Base-by-base conservation (phyloP, 2,113 vertebrate genomes). In the Salvelinus namaycush region DNA sequence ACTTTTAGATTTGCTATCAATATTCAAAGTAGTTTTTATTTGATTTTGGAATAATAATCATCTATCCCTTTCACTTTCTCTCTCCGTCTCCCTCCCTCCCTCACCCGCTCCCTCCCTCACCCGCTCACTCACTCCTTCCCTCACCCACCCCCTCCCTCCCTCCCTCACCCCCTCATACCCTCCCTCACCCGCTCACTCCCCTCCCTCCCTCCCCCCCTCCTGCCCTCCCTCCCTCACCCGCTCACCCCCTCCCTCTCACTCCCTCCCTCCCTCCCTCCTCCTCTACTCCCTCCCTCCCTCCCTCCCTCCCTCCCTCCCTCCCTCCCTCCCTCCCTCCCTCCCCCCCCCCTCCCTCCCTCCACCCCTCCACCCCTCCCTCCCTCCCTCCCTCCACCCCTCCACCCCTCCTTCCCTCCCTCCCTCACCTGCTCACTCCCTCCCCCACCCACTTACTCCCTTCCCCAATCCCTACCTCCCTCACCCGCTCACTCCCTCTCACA, bases 91-190 rank as follows among this genome's bases (percentile, higher is more conserved):
- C 22, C 22, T 31, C 22, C 18, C 5, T 34, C 31, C 5, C 6
- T 76, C 39, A 4, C 0, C 75, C 51, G 0, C 51, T 2, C 49
- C 1, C 49, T 16, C 49, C 49, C 13, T 16, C 49, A 1, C 49
- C 49, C 4, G 0, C 31, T 1, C 5, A 1, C 31, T 31, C 31
- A 5, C 5, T 5, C 31, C 5, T 0, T 31, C 29, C 29, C 29
- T 51, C 26, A 80, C 2, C 48, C 26, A 49, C 64, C 22, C 11
- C 44, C 27, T 29, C 27, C 3, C 27, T 29, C 27, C 3, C 29
- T 5, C 4, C 0, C 29, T 0, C 29, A 4, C 4, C 4, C 3
- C 4, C 0, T 5, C 4, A 24, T 24, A 24, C 24, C 0, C 31
- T 31, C 31, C 0, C 31, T 31, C 31, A 5, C 3, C 3, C 3